Evolutionary conservation across 2,888 invertebrate species (phyloP), one percentile per base, ranked within the genome.

Genomic region (Acleris emargana): DNA sequence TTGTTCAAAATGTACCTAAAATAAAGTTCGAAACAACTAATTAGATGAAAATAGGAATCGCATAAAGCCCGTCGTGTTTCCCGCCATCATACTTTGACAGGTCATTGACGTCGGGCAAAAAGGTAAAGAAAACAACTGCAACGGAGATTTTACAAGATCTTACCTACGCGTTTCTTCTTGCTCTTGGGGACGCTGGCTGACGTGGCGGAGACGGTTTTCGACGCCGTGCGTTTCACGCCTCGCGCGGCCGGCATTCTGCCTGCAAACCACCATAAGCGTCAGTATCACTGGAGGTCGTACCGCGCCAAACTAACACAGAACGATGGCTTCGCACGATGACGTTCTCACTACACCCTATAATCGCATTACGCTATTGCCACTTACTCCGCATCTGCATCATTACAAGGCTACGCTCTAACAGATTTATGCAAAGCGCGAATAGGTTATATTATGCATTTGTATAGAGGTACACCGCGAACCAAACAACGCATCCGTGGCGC

Each of bases 391-490:
- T 80, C 81, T 86, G 84, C 84, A 86, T 81, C 84, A 86, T 84
- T 82, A 85, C 86, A 88, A 89, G 86, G 89, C 82, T 88, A 84
- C 76, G 79, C 79, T 84, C 81, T 84, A 83, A 84, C 81, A 86
- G 86, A 87, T 88, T 88, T 87, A 87, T 86, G 87, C 83, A 80
- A 83, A 86, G 79, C 83, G 82, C 78, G 84, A 79, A 86, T 88
- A 91, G 92, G 91, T 91, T 91, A 92, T 89, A 89, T 87, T 89
- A 89, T 88, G 90, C 89, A 84, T 90, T 90, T 88, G 81, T 91
- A 89, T 88, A 91, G 78, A 85, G 86, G 85, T 88, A 83, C 87
- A 88, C 88, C 76, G 75, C 71, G 81, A 83, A 82, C 82, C 84
- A 90, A 91, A 91, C 89, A 89, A 88, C 84, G 85, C 87, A 83